These are phyloP conservation scores for Mythimna loreyi DNA, from an alignment of 2,888 invertebrate genomes.

Conservation along the genomic window DNA sequence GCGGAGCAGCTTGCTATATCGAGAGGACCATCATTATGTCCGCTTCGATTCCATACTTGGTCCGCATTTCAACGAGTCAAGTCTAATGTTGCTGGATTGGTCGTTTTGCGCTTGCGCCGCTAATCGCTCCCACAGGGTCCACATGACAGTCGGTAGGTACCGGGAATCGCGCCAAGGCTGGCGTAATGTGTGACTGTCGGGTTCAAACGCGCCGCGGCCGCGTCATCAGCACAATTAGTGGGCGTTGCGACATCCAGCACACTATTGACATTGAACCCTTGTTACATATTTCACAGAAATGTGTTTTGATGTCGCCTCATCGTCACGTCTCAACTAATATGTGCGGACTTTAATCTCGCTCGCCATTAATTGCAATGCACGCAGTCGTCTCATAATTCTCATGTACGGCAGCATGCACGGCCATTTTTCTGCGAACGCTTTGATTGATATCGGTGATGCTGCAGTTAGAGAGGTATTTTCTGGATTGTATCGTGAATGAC, in stretches of 20 bases:
- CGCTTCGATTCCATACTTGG: constrained; percentile 37
- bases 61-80: constrained; percentile 28
- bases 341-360: constrained; percentile 72
- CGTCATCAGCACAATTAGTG: constrained; percentile 85
- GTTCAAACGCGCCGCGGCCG: constrained; percentile 84
- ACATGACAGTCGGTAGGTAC: constrained; percentile 68
- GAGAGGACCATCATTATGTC: constrained; percentile 1
- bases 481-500: constrained; percentile 26
- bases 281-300: constrained; percentile 88
- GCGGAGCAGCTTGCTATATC: constrained; percentile 1
- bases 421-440: constrained; percentile 56
- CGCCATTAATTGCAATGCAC: constrained; percentile 52
- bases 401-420: constrained; percentile 32
- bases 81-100: constrained; percentile 44
- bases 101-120: constrained; percentile 53
- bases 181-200: constrained; percentile 75
- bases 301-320: constrained; percentile 79
- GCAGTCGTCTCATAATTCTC: constrained; percentile 46
- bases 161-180: constrained; percentile 85
- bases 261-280: constrained; percentile 89
- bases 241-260: constrained; percentile 82
- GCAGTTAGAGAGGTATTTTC: constrained; percentile 31
- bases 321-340: constrained; percentile 75
- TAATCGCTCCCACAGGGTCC: constrained; percentile 55
- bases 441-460: constrained; percentile 54